Conservation (phyloP, 2,888 invertebrate species). For the Tridacna crocea region DNA sequence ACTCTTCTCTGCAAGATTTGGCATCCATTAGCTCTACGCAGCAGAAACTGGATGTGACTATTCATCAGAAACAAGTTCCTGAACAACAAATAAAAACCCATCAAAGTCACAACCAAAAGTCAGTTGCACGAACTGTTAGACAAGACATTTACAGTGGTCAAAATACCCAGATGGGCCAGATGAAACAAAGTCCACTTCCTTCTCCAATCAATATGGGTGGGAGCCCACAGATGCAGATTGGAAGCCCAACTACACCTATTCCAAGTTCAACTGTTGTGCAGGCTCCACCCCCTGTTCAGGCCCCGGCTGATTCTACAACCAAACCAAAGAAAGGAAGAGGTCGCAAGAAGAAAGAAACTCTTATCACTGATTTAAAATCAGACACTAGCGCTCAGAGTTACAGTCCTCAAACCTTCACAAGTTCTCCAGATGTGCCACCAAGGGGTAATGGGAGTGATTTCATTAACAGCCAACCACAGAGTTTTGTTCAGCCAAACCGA, state of each 20-base stretch:
- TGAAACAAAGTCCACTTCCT: constrained; percentile 69
- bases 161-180: constrained; percentile 50
- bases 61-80: constrained; percentile 34
- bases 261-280: constrained; percentile 69
- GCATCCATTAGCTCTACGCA: constrained; percentile 65
- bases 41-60: constrained; percentile 52
- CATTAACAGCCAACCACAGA: constrained; percentile 39
- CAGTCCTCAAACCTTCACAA: constrained; percentile 44
- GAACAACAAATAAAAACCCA: constrained; percentile 53
- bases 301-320: constrained; percentile 81
- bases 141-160: constrained; percentile 54
- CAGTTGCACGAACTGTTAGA: constrained; percentile 36
- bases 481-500: constrained; percentile 28
- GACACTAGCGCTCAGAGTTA: constrained; percentile 33
- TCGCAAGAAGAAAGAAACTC: constrained; percentile 70
- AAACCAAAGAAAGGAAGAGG: constrained; percentile 76
- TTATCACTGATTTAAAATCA: constrained; percentile 38
- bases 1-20: constrained; percentile 62
- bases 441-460: constrained; percentile 41
- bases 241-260: constrained; percentile 69
- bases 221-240: constrained; percentile 68
- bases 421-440: constrained; percentile 45
- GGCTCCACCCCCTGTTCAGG: constrained; percentile 76
- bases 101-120: constrained; percentile 33
- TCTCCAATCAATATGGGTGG: constrained; percentile 70